phyloP scores from a whole-genome alignment of 2,888 invertebrate genomes.

The Drosophila basisetae region DNA sequence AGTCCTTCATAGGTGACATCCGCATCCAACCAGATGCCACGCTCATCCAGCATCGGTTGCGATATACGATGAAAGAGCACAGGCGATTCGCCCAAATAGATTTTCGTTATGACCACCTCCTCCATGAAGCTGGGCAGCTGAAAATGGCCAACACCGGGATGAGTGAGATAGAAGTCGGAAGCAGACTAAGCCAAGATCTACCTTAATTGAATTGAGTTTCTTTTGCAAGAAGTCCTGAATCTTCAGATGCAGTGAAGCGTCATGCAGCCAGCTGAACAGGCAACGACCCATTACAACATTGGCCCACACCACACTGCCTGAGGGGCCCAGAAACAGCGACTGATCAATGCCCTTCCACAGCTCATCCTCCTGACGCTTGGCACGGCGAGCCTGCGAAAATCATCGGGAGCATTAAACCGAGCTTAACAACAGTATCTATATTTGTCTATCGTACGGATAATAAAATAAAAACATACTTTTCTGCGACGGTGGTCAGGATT shows the following conservation, averaged over 20 bases:
- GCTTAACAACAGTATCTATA: background rate
- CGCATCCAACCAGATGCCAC: constrained; percentile 94
- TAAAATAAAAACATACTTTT: constrained; percentile 76
- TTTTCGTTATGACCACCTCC: constrained; percentile 90
- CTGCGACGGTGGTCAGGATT: constrained; percentile 30
- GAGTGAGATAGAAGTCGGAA: accelerated
- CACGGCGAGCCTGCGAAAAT: constrained; percentile 77
- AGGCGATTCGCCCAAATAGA: constrained; percentile 89
- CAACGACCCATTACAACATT: constrained; percentile 84
- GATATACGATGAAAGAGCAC: constrained; percentile 88
- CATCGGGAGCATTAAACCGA: background rate
- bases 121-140: constrained; percentile 93
- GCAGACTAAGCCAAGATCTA: constrained; percentile 23
- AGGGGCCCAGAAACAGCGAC: constrained; percentile 84
- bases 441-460: constrained; percentile 10
- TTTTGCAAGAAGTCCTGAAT: constrained; percentile 84
- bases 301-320: constrained; percentile 85
- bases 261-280: constrained; percentile 82
- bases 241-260: constrained; percentile 75
- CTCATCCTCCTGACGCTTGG: constrained; percentile 83
- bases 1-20: constrained; percentile 91
- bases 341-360: constrained; percentile 85
- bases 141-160: background rate
- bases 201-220: constrained; percentile 84
- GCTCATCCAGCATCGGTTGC: constrained; percentile 90